These are phyloP conservation scores for Nothoprocta perdicaria DNA, from an alignment of 2,113 vertebrate genomes.

Conservation along the genomic window DNA sequence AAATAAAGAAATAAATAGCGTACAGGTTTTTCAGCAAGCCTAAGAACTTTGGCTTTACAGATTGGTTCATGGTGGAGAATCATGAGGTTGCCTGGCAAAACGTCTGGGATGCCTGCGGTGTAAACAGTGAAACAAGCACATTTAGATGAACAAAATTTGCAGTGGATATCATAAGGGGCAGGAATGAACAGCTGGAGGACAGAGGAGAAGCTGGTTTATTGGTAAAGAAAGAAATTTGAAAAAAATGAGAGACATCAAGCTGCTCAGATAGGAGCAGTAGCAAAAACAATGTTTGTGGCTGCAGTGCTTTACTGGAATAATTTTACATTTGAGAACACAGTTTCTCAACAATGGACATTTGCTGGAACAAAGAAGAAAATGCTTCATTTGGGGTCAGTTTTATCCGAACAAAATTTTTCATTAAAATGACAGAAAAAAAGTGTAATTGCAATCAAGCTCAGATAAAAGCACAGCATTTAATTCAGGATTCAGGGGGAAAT, in stretches of 20 bases:
- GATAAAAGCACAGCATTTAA: neutral
- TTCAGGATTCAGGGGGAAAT: neutral
- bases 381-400: neutral
- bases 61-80: neutral
- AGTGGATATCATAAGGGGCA: neutral
- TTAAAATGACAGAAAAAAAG: neutral
- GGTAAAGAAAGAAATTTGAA: neutral
- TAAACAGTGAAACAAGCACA: neutral
- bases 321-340: neutral
- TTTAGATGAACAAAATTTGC: neutral
- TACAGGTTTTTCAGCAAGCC: neutral
- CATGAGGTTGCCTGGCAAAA: neutral
- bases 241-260: neutral
- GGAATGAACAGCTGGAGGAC: neutral
- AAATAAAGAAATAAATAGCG: neutral
- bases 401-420: accelerated
- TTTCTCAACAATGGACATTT: neutral
- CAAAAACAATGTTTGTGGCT: neutral
- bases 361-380: neutral
- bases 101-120: too few relatives aligned
- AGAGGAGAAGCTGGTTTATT: neutral
- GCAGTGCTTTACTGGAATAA: neutral
- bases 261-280: neutral
- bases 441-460: neutral
- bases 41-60: neutral